Evolutionary conservation across 1,140 invertebrate genomes (phyloP), one percentile per base, ranked within the genome.

Genomic region (Drusus annulatus): DNA sequence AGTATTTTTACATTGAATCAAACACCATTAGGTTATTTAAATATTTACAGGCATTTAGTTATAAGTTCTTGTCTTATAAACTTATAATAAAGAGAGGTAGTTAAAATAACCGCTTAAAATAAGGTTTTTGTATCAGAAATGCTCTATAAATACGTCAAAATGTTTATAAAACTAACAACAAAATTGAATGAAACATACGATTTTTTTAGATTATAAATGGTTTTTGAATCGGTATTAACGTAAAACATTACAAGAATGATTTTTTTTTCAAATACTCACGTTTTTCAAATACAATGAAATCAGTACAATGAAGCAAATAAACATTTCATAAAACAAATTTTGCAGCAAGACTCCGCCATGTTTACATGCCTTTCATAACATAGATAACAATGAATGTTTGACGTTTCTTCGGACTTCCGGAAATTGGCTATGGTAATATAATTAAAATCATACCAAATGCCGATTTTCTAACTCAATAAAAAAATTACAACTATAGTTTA

Each of bases 311-410:
- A 28, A 63, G 28, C 69, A 63, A 74, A 79, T 74, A 79, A 79
- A 79, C 78, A 79, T 79, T 74, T 75, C 36, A 63, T 75, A 74
- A 52, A 75, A 60, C 28, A 51, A 74, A 21, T 79, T 75, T 74
- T 65, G 45, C 60, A 28, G 52, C 56, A 79, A 45, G 78, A 56
- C 45, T 79, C 78, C 78, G 78, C 78, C 78, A 79, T 79, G 78
- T 79, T 79, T 79, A 79, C 77, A 79, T 79, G 77, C 78, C 78
- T 79, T 79, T 74, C 78, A 79, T 58, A 79, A 73, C 77, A 79
- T 79, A 79, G 77, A 79, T 73, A 71, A 79, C 63, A 71, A 73
- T 71, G 56, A 79, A 68, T 68, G 17, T 79, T 79, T 79, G 77
- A 79, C 77, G 77, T 79, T 79, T 79, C 63, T 60, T 73, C 23